phyloP scores from a whole-genome alignment of 92 coral and sea anemone genomes.

The Hydrozoanthus gracilis region DNA sequence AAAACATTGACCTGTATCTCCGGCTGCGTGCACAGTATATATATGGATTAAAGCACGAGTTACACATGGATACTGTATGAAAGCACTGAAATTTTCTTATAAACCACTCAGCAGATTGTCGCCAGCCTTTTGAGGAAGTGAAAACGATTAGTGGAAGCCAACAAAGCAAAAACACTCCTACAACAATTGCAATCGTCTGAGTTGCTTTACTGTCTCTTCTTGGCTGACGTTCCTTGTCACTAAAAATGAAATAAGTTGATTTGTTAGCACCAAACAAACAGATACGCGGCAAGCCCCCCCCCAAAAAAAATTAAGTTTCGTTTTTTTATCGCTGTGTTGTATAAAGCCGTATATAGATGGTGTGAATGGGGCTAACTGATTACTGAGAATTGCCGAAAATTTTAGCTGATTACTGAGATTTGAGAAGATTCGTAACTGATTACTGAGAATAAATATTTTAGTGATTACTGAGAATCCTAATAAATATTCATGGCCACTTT shows the following conservation, averaged over 20 bases:
- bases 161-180: slow-evolving; percentile 53
- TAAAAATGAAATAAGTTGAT: not conserved
- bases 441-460: no score
- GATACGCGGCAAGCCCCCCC: no score
- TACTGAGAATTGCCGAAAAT: no score
- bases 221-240: not conserved
- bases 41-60: slow-evolving; percentile 60
- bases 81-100: slow-evolving; percentile 48
- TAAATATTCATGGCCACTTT: no score
- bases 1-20: slow-evolving; percentile 46
- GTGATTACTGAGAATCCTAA: no score
- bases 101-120: slow-evolving; percentile 1
- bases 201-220: slow-evolving; percentile 54
- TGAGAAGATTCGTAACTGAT: no score
- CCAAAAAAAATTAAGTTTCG: no score
- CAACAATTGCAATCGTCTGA: slow-evolving; percentile 55
- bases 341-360: no score
- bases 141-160: slow-evolving; percentile 54
- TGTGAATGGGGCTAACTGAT: no score
- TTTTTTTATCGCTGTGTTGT: no score
- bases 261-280: no score
- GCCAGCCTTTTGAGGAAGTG: slow-evolving; percentile 17
- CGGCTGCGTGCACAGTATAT: slow-evolving; percentile 54
- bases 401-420: no score
- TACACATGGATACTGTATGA: slow-evolving; percentile 57